Conservation (phyloP, 2,888 invertebrate species). For the Latheticus oryzae region DNA sequence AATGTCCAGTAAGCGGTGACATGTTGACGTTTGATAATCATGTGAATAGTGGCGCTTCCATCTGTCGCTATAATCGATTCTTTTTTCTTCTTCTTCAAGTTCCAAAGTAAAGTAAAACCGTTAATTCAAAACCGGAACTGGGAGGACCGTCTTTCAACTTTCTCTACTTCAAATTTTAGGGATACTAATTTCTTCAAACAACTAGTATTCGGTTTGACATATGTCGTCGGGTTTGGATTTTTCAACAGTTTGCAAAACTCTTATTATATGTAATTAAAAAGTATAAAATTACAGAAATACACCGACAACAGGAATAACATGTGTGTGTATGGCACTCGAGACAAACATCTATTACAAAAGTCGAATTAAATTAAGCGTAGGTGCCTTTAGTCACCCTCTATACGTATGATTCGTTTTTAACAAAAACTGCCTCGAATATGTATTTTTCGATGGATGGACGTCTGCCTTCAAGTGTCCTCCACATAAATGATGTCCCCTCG, state of each 20-base stretch:
- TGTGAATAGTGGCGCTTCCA: constrained; percentile 14
- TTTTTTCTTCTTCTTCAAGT: constrained; percentile 46
- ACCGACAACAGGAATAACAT: too few species aligned
- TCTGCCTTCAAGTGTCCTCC: constrained; percentile 45
- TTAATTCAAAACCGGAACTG: constrained; percentile 61
- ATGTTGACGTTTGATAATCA: constrained; percentile 4
- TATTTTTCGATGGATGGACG: constrained; percentile 38
- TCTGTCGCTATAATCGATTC: constrained; percentile 27
- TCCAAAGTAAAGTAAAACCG: constrained; percentile 60
- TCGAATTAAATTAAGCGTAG: constrained; percentile 45
- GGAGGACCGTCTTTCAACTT: too few species aligned
- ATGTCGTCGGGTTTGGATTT: too few species aligned
- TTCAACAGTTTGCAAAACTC: too few species aligned
- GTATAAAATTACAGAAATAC: too few species aligned
- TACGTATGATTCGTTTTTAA: constrained; percentile 13
- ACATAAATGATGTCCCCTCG: constrained; percentile 54
- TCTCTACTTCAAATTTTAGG: too few species aligned
- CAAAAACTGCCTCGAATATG: constrained; percentile 37
- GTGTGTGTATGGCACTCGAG: constrained; percentile 21
- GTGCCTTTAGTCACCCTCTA: constrained; percentile 17
- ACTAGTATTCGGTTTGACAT: too few species aligned
- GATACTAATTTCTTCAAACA: too few species aligned
- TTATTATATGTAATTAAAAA: too few species aligned
- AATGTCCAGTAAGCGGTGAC: constrained; percentile 22
- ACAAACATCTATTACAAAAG: constrained; percentile 38